phyloP scores from a whole-genome alignment of 2,797 vertebrate species.

The Spea hammondii region DNA sequence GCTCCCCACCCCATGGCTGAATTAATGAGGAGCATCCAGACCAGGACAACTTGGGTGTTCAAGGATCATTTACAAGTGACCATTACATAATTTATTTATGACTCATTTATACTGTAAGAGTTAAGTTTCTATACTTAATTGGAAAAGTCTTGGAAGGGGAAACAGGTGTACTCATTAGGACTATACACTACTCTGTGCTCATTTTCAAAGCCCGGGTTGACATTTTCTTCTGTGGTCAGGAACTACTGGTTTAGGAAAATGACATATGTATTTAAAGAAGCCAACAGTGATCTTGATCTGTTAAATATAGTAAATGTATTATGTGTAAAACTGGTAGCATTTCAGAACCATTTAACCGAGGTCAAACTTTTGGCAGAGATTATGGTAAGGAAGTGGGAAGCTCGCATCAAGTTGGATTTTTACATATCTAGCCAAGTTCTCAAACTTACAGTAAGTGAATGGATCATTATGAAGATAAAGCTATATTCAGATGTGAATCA shows the following conservation, averaged over 20 bases:
- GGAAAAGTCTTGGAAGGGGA: neutral
- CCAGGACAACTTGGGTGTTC: too few relatives aligned
- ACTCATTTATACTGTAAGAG: neutral
- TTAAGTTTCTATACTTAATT: slow-evolving; percentile 4
- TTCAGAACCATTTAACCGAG: slow-evolving; percentile 15
- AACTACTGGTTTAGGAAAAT: slow-evolving; percentile 12
- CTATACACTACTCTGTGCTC: slow-evolving; percentile 10
- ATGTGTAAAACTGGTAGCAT: slow-evolving; percentile 44
- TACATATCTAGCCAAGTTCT: slow-evolving; percentile 19
- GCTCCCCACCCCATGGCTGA: too few relatives aligned
- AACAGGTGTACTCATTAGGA: slow-evolving; percentile 30
- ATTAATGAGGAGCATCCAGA: too few relatives aligned
- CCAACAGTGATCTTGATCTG: slow-evolving; percentile 6
- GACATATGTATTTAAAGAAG: slow-evolving; percentile 1
- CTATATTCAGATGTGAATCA: too few relatives aligned
- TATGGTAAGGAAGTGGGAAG: slow-evolving; percentile 26
- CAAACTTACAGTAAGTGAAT: slow-evolving; percentile 16
- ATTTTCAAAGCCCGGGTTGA: slow-evolving; percentile 28
- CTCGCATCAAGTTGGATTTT: slow-evolving; percentile 25
- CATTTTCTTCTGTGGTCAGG: slow-evolving; percentile 4
- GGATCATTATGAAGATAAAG: neutral
- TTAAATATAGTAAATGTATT: slow-evolving; percentile 50
- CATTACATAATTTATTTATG: neutral
- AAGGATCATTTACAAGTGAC: neutral
- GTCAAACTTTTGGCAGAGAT: slow-evolving; percentile 24